Evolutionary conservation across 1,140 invertebrate species (phyloP).

Genomic region (Drosophila pallidifrons): DNA sequence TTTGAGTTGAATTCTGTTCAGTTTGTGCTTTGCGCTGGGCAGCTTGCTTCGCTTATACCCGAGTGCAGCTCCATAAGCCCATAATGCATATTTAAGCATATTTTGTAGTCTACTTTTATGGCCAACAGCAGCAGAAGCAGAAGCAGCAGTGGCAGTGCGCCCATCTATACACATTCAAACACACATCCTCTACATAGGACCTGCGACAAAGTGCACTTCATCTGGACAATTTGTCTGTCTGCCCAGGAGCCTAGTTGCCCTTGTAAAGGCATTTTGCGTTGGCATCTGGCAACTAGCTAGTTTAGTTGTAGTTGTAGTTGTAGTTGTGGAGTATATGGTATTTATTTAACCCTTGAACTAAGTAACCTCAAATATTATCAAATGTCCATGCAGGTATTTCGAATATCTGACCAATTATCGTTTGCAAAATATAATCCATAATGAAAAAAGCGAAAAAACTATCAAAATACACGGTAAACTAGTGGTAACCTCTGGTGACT

Average conservation of each 20-base stretch:
- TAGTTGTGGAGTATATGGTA: background rate
- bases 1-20: constrained; percentile 60
- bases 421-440: background rate
- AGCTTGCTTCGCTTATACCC: constrained; percentile 28
- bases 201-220: constrained; percentile 69
- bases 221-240: constrained; percentile 69
- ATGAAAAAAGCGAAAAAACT: too few relatives aligned
- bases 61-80: constrained; percentile 62
- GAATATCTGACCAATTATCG: background rate
- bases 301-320: background rate
- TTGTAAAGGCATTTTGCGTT: background rate
- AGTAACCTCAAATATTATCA: background rate
- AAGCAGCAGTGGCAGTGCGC: constrained; percentile 15
- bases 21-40: constrained; percentile 26
- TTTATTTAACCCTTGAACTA: constrained; percentile 19
- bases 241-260: constrained; percentile 18
- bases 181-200: background rate
- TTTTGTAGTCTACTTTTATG: constrained; percentile 77
- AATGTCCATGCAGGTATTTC: background rate
- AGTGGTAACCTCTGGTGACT: too few relatives aligned
- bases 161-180: constrained; percentile 1
- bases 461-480: too few relatives aligned
- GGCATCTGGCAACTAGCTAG: constrained; percentile 7
- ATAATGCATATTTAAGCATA: constrained; percentile 83
- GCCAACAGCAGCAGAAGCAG: constrained; percentile 6